phyloP scores from a whole-genome alignment of 2,888 invertebrate genomes.

The Cremastinae sp. region DNA sequence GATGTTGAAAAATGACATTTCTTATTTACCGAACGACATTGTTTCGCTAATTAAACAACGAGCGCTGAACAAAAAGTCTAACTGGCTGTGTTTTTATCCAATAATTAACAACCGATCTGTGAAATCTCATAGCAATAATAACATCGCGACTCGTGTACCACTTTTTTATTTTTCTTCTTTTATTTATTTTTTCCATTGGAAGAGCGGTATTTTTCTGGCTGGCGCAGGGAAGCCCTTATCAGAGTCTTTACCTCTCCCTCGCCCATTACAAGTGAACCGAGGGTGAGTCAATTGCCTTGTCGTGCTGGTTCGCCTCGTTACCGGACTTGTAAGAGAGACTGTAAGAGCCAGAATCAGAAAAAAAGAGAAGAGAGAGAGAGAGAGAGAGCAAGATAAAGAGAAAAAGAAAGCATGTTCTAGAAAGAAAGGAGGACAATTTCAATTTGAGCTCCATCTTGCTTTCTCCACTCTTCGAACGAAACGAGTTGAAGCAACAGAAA shows the following conservation, averaged over 20 bases:
- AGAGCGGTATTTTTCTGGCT: conserved; percentile 17
- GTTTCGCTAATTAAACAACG: too few species aligned
- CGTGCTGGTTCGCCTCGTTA: conserved; percentile 52
- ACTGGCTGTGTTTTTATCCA: not conserved
- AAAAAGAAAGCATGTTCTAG: conserved; percentile 24
- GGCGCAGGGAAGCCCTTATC: conserved; percentile 32
- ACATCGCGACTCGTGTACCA: not conserved
- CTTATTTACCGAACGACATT: too few species aligned
- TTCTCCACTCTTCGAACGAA: conserved; percentile 34
- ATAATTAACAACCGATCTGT: not conserved
- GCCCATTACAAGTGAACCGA: conserved; percentile 56
- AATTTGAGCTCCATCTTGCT: conserved; percentile 54
- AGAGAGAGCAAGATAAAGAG: not conserved
- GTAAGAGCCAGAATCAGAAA: conserved; percentile 18
- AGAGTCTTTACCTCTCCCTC: conserved; percentile 2
- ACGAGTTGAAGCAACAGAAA: conserved; percentile 38
- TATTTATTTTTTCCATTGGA: conserved; percentile 7
- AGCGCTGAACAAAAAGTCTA: not conserved
- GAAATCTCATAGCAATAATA: not conserved
- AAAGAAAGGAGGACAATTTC: conserved; percentile 56
- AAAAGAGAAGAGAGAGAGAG: conserved; percentile 2
- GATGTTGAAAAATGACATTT: too few species aligned
- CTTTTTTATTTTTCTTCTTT: conserved; percentile 9
- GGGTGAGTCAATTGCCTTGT: conserved; percentile 55
- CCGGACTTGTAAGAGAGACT: conserved; percentile 42